phyloP scores from a whole-genome alignment of 2,888 invertebrate species.

The Drosophila siamana region DNA sequence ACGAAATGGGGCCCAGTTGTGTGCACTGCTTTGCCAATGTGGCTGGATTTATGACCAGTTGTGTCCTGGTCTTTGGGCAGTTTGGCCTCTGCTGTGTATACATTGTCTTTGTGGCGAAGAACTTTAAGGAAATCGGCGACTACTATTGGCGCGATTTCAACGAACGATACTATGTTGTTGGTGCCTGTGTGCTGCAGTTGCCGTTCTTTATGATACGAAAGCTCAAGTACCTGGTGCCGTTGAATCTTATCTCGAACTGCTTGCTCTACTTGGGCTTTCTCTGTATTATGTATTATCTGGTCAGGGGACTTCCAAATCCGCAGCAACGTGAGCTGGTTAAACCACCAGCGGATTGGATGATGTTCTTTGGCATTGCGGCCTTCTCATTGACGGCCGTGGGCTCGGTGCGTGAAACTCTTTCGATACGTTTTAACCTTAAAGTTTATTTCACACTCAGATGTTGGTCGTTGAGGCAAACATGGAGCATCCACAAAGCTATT shows the following conservation, averaged over 20 bases:
- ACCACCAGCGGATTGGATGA: slow-evolving; percentile 87
- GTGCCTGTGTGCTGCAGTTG: slow-evolving; percentile 89
- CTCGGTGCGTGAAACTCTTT: slow-evolving; percentile 87
- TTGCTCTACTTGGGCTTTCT: slow-evolving; percentile 88
- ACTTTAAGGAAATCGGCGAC: slow-evolving; percentile 91
- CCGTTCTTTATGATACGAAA: slow-evolving; percentile 90
- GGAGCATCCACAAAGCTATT: slow-evolving; percentile 94
- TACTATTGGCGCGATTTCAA: slow-evolving; percentile 85
- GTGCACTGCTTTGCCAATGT: slow-evolving; percentile 55
- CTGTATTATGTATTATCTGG: slow-evolving; percentile 89
- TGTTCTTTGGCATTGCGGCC: slow-evolving; percentile 96
- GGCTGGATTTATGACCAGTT: slow-evolving; percentile 87
- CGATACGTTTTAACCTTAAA: not conserved
- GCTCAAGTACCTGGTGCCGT: slow-evolving; percentile 93
- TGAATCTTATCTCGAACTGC: slow-evolving; percentile 93
- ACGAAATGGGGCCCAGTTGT: slow-evolving; percentile 58
- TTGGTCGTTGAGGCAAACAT: slow-evolving; percentile 98
- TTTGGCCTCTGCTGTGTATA: slow-evolving; percentile 98
- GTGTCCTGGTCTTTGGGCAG: slow-evolving; percentile 93
- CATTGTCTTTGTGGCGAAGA: slow-evolving; percentile 95
- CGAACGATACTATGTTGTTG: slow-evolving; percentile 85
- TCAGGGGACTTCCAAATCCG: slow-evolving; percentile 87
- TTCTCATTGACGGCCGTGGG: slow-evolving; percentile 94
- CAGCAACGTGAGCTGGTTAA: slow-evolving; percentile 84
- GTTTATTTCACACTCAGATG: slow-evolving; percentile 87